A percentile compares a stretch with the other conserved stretches of the same genome.
Conservation (phyloP, 2,113 vertebrate genomes). For the Propithecus coquereli region DNA sequence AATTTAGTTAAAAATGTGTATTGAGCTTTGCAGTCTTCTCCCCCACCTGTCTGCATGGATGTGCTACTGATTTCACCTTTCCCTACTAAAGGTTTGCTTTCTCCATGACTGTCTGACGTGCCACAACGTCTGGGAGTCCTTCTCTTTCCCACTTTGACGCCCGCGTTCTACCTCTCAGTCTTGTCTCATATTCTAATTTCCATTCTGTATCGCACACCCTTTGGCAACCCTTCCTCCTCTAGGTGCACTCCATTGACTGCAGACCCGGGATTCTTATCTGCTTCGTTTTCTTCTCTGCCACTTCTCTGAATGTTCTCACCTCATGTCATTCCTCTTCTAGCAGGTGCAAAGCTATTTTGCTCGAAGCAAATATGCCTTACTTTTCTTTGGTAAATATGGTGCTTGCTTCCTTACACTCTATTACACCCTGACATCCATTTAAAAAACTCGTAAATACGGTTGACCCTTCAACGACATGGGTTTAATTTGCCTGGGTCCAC, state of each 20-base stretch:
- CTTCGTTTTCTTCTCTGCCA: background rate
- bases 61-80: background rate
- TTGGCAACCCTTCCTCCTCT: background rate
- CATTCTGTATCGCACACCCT: background rate
- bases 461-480: no score
- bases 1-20: background rate
- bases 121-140: background rate
- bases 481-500: no score
- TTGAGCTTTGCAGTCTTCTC: background rate
- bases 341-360: background rate
- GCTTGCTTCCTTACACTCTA: background rate
- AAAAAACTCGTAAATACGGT: background rate
- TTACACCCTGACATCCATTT: background rate
- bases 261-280: background rate
- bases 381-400: background rate
- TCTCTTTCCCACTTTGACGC: background rate
- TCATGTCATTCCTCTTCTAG: background rate
- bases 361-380: background rate
- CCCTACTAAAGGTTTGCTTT: background rate
- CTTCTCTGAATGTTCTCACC: background rate
- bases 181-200: background rate
- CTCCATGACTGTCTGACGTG: no score
- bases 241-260: background rate
- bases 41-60: fast-evolving
- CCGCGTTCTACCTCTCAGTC: background rate